Evolutionary conservation across 2,113 vertebrate species (phyloP).

Genomic region (Microcebus tavaratra): DNA sequence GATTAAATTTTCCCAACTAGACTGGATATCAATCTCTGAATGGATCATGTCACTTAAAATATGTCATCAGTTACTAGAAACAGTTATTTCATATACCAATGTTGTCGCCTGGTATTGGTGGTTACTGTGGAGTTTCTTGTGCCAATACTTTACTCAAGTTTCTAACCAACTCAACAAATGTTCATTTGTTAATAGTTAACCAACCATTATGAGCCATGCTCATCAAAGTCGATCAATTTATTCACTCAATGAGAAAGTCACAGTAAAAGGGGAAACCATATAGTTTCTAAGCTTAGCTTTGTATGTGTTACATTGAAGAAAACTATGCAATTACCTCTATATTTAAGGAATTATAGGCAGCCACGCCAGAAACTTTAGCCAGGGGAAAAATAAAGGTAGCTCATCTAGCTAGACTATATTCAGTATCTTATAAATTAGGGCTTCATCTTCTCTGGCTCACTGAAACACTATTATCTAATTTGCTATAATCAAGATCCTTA

Average conservation of each 20-base stretch:
- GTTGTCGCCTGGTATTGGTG: background rate
- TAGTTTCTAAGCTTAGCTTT: background rate
- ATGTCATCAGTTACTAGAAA: background rate
- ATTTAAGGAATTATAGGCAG: background rate
- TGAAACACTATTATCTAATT: background rate
- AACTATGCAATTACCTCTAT: background rate
- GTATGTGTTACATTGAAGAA: background rate
- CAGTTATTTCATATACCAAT: background rate
- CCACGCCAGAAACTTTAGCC: background rate
- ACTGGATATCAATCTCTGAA: background rate
- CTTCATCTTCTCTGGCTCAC: background rate
- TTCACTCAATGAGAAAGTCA: background rate
- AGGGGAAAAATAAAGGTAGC: background rate
- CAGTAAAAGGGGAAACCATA: background rate
- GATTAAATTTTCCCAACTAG: background rate
- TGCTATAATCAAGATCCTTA: background rate
- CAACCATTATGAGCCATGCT: background rate
- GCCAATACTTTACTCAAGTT: background rate
- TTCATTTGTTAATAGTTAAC: background rate
- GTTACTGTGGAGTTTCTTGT: background rate
- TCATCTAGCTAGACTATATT: background rate
- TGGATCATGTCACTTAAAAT: background rate
- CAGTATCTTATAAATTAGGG: background rate
- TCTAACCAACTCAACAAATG: background rate
- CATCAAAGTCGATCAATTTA: background rate